Evolutionary conservation across 2,888 invertebrate genomes (phyloP).

Genomic region (Drosophila nr. perissopoda): DNA sequence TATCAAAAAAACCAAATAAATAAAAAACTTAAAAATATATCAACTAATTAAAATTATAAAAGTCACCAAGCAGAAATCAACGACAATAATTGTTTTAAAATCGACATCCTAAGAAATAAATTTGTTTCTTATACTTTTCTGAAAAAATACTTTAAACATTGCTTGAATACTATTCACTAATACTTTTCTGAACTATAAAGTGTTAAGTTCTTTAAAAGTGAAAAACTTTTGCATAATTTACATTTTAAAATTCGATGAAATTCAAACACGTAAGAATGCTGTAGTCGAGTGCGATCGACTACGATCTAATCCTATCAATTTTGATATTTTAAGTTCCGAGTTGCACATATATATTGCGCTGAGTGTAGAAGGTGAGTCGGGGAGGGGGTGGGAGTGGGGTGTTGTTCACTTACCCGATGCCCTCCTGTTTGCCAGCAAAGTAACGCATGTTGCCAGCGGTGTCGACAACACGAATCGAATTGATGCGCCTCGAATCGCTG

Average conservation of each 20-base stretch:
- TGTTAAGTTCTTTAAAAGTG: too few relatives aligned
- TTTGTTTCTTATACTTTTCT: too few relatives aligned
- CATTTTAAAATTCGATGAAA: too few relatives aligned
- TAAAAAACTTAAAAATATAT: background rate
- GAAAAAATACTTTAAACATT: background rate
- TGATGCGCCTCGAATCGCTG: slow-evolving; percentile 93
- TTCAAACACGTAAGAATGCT: too few relatives aligned
- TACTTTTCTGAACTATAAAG: too few relatives aligned
- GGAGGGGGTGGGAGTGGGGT: background rate
- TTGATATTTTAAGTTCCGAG: background rate
- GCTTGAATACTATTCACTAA: background rate
- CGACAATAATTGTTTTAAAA: background rate
- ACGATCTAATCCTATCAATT: too few relatives aligned
- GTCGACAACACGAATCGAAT: slow-evolving; percentile 93
- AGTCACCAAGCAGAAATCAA: background rate
- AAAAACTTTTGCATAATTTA: too few relatives aligned
- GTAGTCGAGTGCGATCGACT: too few relatives aligned
- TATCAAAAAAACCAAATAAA: background rate
- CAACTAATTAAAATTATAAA: background rate
- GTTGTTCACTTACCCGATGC: slow-evolving; percentile 82
- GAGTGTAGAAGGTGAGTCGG: slow-evolving; percentile 14
- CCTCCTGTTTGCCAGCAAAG: slow-evolving; percentile 94
- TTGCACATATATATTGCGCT: background rate
- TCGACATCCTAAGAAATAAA: background rate
- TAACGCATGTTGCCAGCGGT: slow-evolving; percentile 95